phyloP scores from a whole-genome alignment of 2,113 vertebrate species.

The Dunckerocampus dactyliophorus region DNA sequence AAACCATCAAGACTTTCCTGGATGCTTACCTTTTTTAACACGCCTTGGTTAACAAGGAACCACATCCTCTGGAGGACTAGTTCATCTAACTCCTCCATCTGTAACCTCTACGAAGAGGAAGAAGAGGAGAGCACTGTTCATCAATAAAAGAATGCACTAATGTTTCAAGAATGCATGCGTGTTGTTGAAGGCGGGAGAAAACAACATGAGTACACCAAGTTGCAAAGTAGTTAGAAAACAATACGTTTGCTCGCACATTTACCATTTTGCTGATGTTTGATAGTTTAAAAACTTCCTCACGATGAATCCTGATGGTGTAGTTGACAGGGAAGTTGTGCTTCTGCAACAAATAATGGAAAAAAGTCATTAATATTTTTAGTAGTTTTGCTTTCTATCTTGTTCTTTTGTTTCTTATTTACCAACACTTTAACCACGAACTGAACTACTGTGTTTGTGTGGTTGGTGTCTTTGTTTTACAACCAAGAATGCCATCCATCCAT shows the following conservation, averaged over 20 bases:
- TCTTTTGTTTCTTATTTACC: background rate
- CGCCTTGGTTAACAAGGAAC: slow-evolving; percentile 75
- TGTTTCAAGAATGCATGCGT: background rate
- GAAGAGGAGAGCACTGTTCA: background rate
- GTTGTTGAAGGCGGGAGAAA: background rate
- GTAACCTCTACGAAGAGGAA: slow-evolving; percentile 58
- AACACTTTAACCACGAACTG: background rate
- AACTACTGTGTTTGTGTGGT: background rate
- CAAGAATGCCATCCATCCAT: too few relatives aligned
- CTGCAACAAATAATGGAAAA: slow-evolving; percentile 45
- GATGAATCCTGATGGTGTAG: slow-evolving; percentile 69
- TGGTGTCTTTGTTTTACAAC: too few relatives aligned
- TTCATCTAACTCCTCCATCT: slow-evolving; percentile 48
- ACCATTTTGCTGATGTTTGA: slow-evolving; percentile 72
- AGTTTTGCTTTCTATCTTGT: too few relatives aligned
- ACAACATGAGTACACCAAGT: background rate
- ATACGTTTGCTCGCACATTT: background rate
- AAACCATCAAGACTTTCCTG: too few relatives aligned
- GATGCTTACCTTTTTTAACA: slow-evolving; percentile 61
- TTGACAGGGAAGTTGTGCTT: slow-evolving; percentile 76
- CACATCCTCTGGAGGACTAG: slow-evolving; percentile 78
- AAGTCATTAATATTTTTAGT: too few relatives aligned
- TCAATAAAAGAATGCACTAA: too few relatives aligned
- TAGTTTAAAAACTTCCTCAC: slow-evolving; percentile 68
- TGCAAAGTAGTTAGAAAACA: background rate